Evolutionary conservation across 1,140 invertebrate genomes (phyloP).

Genomic region (Drosophila novamexicana): DNA sequence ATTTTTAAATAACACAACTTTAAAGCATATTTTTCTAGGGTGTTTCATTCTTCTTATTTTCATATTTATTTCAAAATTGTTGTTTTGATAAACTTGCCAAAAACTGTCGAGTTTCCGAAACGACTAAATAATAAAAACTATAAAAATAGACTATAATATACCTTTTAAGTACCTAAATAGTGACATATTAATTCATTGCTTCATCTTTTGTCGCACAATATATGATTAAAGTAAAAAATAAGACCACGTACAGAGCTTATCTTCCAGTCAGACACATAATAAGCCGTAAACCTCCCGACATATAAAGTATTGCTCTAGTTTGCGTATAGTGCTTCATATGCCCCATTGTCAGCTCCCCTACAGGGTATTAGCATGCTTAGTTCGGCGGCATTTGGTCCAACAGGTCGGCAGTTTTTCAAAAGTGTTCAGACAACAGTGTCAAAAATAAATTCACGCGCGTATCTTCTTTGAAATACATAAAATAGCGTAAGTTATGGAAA

Average conservation of each 20-base stretch:
- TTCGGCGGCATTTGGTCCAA: constrained; percentile 40
- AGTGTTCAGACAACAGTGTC: constrained; percentile 68
- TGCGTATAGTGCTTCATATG: neutral
- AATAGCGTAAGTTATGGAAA: constrained; percentile 74
- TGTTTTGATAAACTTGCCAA: constrained; percentile 1
- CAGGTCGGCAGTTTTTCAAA: constrained; percentile 77
- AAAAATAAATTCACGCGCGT: constrained; percentile 51
- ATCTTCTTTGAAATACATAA: constrained; percentile 24
- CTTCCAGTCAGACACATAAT: no score
- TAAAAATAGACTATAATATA: neutral
- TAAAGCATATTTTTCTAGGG: neutral
- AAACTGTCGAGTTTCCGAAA: neutral
- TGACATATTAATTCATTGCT: no score
- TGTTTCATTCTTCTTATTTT: neutral
- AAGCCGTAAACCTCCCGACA: no score
- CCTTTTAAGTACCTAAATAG: neutral
- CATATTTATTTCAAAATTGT: neutral
- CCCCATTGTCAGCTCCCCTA: neutral
- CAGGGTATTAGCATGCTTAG: constrained; percentile 28
- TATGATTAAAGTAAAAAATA: no score
- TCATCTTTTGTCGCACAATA: no score
- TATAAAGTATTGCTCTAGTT: no score
- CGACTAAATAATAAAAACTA: neutral
- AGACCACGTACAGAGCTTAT: no score
- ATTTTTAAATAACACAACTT: no score